phyloP scores from a whole-genome alignment of 2,888 invertebrate genomes.

The Chrysotoxum bicinctum region DNA sequence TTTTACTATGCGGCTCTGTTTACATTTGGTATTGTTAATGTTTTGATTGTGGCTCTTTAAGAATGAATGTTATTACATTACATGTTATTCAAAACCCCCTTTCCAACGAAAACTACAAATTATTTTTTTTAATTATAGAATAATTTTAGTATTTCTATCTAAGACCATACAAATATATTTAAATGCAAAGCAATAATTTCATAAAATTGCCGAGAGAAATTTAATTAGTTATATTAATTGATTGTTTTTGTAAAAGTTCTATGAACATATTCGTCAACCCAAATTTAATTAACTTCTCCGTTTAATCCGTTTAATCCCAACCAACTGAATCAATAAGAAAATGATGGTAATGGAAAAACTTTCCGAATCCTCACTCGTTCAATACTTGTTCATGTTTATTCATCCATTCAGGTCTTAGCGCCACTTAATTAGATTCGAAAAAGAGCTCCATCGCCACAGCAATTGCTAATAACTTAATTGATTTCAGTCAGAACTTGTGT shows the following conservation, averaged over 20 bases:
- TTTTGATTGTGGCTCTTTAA: no score
- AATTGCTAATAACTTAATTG: conserved; percentile 56
- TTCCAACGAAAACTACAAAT: no score
- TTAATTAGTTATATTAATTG: not conserved
- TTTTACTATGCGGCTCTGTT: no score
- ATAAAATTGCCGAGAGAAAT: not conserved
- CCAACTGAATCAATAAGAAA: conserved; percentile 38
- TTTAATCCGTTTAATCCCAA: conserved; percentile 5
- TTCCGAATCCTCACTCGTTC: conserved; percentile 18
- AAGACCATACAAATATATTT: no score
- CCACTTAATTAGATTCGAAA: conserved; percentile 26
- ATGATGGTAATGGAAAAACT: conserved; percentile 44
- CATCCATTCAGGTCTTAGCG: not conserved
- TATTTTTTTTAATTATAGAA: no score
- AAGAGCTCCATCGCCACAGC: not conserved
- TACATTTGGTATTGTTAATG: no score
- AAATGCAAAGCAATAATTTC: no score
- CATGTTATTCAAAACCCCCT: no score
- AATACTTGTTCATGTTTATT: not conserved
- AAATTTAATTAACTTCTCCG: conserved; percentile 35
- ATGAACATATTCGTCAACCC: not conserved
- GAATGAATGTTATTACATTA: no score
- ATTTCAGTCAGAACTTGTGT: conserved; percentile 54
- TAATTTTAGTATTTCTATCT: no score
- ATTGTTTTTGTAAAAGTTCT: not conserved